Evolutionary conservation across 1,140 invertebrate genomes (phyloP), one percentile per base, ranked within the genome.

Genomic region (Calliopsis andreniformis): DNA sequence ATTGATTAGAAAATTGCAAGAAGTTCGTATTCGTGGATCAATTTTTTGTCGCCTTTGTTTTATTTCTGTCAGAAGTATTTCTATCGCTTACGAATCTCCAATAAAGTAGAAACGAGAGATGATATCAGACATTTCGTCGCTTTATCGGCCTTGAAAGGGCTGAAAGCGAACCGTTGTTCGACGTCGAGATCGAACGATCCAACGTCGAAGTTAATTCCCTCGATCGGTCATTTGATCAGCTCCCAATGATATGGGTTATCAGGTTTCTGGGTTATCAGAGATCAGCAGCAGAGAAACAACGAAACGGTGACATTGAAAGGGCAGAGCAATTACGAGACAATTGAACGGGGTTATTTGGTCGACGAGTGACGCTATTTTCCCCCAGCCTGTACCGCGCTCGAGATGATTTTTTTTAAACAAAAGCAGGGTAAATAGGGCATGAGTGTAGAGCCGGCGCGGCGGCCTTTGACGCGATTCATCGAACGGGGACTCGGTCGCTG

Each of bases 401-500:
- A 8, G 23, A 53, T 3, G 59, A 55, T 63, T 64, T 64, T 64
- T 64, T 72, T 72, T 39, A 72, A 72, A 72, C 53, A 72, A 72
- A 72, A 49, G 28, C 43, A 28, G 2, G n/a, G 35, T 6, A 72
- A 72, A 42, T 53, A 64, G 70, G 5, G 70, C 35, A 16, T 64
- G 35, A 39, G 35, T 39, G 61, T 49, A 53, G 30, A 72, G 53
- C n/a, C n/a, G n/a, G n/a, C n/a, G n/a, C 47, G 45, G 18, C 47
- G 25, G 70, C 47, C 70, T 72, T 64, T 72, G 59, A 72, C 70
- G 32, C 45, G 70, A 64, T 43, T 53, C 39, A 64, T 72, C 70
- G 59, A 72, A 39, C 69, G 45, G 4, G 1, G 39, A 20, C 7
- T 16, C 39, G 58, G 35, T 59, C 59, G 16, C 32, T 0, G 23